Percentiles rank a stretch among this genome's conserved stretches.
Evolutionary conservation across 2,888 invertebrate species (phyloP).

Genomic region (Liposcelis brunnea): DNA sequence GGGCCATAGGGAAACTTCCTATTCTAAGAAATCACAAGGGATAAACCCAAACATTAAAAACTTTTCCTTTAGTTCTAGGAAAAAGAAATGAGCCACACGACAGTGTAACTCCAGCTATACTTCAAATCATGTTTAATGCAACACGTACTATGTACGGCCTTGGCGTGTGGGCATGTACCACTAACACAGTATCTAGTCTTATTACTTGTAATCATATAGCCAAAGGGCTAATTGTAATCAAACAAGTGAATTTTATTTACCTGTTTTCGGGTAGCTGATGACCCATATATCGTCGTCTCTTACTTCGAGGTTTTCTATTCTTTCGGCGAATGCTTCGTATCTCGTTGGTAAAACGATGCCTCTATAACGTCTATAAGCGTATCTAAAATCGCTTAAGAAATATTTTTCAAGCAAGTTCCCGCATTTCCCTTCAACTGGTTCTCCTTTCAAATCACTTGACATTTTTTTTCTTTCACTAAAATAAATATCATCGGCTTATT

Average conservation of each 20-base stretch:
- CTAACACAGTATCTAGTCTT: too few species aligned
- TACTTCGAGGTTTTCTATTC: slow-evolving; percentile 26
- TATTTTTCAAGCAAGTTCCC: background rate
- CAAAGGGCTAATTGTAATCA: background rate
- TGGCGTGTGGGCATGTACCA: background rate
- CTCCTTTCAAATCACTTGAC: background rate
- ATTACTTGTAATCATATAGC: background rate
- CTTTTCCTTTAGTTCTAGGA: too few species aligned
- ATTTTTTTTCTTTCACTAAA: too few species aligned
- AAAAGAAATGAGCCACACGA: too few species aligned
- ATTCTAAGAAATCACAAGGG: too few species aligned
- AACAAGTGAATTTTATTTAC: slow-evolving; percentile 23
- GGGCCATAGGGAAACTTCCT: too few species aligned
- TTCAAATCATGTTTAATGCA: too few species aligned
- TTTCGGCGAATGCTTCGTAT: slow-evolving; percentile 15
- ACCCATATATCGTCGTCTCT: slow-evolving; percentile 35
- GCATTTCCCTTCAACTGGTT: background rate
- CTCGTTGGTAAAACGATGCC: slow-evolving; percentile 15
- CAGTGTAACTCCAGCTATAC: too few species aligned
- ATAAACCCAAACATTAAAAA: too few species aligned
- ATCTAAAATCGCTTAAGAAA: slow-evolving; percentile 5
- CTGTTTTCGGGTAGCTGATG: slow-evolving; percentile 37
- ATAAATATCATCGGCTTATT: too few species aligned
- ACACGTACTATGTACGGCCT: too few species aligned
- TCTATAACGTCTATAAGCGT: background rate